Evolutionary conservation across 2,113 vertebrate genomes (phyloP), one percentile per base, ranked within the genome.

Genomic region (Lophotis ruficrista): DNA sequence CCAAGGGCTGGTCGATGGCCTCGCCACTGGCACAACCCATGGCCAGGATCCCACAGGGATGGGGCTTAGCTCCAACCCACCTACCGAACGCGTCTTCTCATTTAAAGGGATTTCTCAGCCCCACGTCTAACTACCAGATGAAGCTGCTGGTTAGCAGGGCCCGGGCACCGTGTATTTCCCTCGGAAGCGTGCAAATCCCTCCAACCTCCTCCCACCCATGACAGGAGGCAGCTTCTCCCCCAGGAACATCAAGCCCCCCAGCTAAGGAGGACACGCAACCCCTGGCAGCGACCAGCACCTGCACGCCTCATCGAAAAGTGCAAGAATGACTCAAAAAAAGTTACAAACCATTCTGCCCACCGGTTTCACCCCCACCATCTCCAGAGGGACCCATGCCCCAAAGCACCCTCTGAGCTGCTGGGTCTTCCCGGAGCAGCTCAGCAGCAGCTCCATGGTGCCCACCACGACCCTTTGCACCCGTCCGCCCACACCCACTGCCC

Each of bases 141-240:
- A 53, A 83, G 61, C 43, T 79, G 66, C 80, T 57, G 16, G 11
- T 76, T 64, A 31, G 6, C 27, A 78, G 22, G 18, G 47, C 23
- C 78, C 17, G 27, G 38, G 38, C 53, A 72, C 12, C 19, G 31
- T 0, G 0, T 0, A 0, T 17, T 61, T 58, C 69, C 37, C 72
- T 35, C 7, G 3, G 19, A 83, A 81, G 17, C 1, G 0, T 2
- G 0, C 17, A 81, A 58, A 35, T 43, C 68, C 25, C 43, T 62
- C 50, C 64, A 89, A 38, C 10, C 33, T 87, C 64, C 14, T 7
- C n/a, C 33, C 14, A 56, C 7, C 14, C n/a, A 9, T 15, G 38
- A 30, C 20, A 60, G 28, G 10, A 11, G 5, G 5, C 77, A 12
- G 18, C 47, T 92, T 89, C 51, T 87, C 50, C 80, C 68, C 14